Evolutionary conservation across 2,888 invertebrate genomes (phyloP).

Genomic region (Idaea aversata): DNA sequence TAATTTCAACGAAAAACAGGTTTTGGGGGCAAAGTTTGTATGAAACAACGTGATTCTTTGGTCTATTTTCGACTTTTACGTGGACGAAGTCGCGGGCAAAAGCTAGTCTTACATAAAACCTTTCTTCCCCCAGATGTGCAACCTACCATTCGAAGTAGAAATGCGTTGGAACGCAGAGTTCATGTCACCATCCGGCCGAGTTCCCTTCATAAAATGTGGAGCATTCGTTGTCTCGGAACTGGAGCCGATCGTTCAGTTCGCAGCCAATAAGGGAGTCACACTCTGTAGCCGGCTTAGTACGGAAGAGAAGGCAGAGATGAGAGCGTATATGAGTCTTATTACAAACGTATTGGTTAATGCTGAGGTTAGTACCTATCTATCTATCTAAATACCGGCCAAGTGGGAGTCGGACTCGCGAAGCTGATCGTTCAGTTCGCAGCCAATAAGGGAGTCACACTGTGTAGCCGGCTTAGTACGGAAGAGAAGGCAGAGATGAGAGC

Average conservation of each 20-base stretch:
- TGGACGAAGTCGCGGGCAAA: no score
- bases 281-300: slow-evolving; percentile 86
- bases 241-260: slow-evolving; percentile 94
- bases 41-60: no score
- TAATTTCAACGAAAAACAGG: no score
- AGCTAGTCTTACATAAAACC: slow-evolving; percentile 8
- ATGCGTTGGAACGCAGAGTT: slow-evolving; percentile 95
- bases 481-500: slow-evolving; percentile 96
- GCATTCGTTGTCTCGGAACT: slow-evolving; percentile 94
- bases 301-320: slow-evolving; percentile 92
- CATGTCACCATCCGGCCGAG: slow-evolving; percentile 96
- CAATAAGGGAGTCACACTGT: slow-evolving; percentile 87
- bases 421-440: no score
- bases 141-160: slow-evolving; percentile 89
- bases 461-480: slow-evolving; percentile 84
- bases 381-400: no score
- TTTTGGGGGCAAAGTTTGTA: no score
- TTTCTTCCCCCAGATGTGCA: slow-evolving; percentile 85
- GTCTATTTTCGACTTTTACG: no score
- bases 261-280: slow-evolving; percentile 90
- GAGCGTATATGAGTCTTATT: slow-evolving; percentile 95
- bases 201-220: slow-evolving; percentile 96
- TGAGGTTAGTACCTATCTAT: slow-evolving; percentile 81
- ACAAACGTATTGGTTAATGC: slow-evolving; percentile 94
- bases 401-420: no score